Percentiles rank a stretch among this genome's conserved stretches.
Conservation (phyloP, 2,113 vertebrate genomes). For the Sylvicapra grimmia region DNA sequence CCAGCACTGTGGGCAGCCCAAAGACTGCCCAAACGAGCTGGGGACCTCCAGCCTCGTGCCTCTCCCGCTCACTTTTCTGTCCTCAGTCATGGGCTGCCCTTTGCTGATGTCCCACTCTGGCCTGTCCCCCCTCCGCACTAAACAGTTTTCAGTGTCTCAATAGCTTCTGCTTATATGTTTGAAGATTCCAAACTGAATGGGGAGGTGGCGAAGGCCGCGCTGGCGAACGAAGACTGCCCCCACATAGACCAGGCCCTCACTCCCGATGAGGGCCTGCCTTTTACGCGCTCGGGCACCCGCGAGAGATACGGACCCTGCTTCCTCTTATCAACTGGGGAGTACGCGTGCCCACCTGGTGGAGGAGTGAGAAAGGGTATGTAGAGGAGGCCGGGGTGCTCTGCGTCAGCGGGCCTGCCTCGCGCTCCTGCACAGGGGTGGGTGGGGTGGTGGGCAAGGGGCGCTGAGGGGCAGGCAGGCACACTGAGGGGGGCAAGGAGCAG, state of each 20-base stretch:
- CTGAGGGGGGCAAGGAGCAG: not conserved
- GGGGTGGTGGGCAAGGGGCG: constrained; percentile 33
- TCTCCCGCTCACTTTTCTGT: not conserved
- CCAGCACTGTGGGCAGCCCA: not conserved
- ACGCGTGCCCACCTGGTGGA: constrained; percentile 94
- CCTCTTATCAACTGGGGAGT: constrained; percentile 98
- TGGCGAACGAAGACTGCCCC: constrained; percentile 99
- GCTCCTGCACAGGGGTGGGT: constrained; percentile 63
- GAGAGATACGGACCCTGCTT: constrained; percentile 97
- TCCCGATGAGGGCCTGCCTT: constrained; percentile 96
- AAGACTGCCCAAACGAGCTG: not conserved
- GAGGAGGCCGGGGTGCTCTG: constrained; percentile 72
- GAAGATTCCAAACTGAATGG: constrained; percentile 99
- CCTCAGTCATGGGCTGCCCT: constrained; percentile 59
- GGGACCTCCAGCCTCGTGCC: not conserved
- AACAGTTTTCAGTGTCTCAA: constrained; percentile 86
- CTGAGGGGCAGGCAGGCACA: constrained; percentile 63
- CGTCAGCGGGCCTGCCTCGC: constrained; percentile 34
- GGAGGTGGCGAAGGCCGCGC: constrained; percentile 95
- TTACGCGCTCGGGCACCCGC: constrained; percentile 92
- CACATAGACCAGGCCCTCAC: constrained; percentile 99
- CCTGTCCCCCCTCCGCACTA: constrained; percentile 69
- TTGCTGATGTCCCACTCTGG: constrained; percentile 67
- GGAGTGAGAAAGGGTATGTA: constrained; percentile 99
- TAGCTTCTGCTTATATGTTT: constrained; percentile 90